phyloP scores from a whole-genome alignment of 2,797 vertebrate species.

The Mallotus villosus region DNA sequence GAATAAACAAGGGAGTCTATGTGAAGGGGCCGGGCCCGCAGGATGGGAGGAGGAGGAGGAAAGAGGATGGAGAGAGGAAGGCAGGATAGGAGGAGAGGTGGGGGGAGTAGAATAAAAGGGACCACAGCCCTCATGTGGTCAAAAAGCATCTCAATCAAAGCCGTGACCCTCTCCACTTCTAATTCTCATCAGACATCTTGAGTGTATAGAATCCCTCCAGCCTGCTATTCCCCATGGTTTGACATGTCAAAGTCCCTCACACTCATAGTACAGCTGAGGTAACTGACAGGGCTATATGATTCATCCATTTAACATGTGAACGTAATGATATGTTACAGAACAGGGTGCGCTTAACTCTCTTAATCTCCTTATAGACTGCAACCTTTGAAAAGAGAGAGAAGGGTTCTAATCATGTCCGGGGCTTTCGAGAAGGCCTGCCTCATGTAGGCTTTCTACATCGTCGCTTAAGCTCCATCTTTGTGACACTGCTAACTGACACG shows the following conservation, averaged over 20 bases:
- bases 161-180: background rate
- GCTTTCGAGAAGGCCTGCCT: background rate
- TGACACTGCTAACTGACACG: constrained; percentile 36
- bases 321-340: background rate
- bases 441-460: no score
- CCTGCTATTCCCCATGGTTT: background rate
- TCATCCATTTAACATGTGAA: background rate
- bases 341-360: background rate
- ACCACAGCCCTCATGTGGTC: background rate
- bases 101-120: constrained; percentile 6
- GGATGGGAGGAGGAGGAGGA: constrained; percentile 18
- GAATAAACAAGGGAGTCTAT: constrained; percentile 66
- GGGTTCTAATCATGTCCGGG: background rate
- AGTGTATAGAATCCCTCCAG: background rate
- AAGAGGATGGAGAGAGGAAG: constrained; percentile 7
- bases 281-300: background rate
- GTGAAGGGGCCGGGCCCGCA: constrained; percentile 20
- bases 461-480: no score
- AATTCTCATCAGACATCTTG: background rate
- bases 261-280: background rate
- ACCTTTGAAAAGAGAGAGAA: background rate
- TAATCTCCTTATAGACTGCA: background rate
- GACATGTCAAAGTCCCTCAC: background rate
- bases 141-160: constrained; percentile 3
- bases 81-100: constrained; percentile 1